Evolutionary conservation across 2,888 invertebrate genomes (phyloP), one percentile per base, ranked within the genome.

Genomic region (Amiota minor): DNA sequence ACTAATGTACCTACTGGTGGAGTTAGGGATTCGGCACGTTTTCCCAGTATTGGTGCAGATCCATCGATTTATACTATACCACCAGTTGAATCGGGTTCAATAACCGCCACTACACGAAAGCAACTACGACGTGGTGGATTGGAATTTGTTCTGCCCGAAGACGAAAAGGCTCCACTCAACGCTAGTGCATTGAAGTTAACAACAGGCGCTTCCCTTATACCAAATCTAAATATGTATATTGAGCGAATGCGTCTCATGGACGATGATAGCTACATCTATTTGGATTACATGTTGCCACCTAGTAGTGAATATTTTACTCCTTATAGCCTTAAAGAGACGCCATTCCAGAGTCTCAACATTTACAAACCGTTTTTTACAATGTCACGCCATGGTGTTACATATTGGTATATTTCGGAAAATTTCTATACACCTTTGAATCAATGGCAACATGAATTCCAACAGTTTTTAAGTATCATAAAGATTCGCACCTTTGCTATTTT

Each of bases 391-490:
- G 97, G 97, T 0, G 95, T 97, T 0, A 94, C 95, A n/a, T 94
- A 95, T 82, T 94, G 93, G 87, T 92, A 91, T 71, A 88, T 92
- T 14, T 92, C 92, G 72, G 96, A 96, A 87, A 94, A 94, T 89
- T 93, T 93, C 14, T 97, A 95, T 85, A 96, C 96, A 0, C 92
- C 94, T 11, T 90, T 97, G 9, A 91, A 93, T 20, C 91, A 93
- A 75, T 97, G 96, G 96, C 95, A 95, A 86, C 92, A 93, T 74
- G 96, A 97, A 86, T 96, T 95, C 83, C 92, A 92, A n/a, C 93
- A 93, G 88, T 97, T 95, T 85, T 92, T 93, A 56, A 92, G 94
- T 86, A 91, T 97, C n/a, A 93, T 94, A 77, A 92, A 94, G 89
- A 94, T 95, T 64, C 93, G 92, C 78, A 92, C 93, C 65, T 95